Percentiles rank a stretch among this genome's conserved stretches.
Conservation (phyloP, 2,888 invertebrate species). For the Eupsilia transversa region DNA sequence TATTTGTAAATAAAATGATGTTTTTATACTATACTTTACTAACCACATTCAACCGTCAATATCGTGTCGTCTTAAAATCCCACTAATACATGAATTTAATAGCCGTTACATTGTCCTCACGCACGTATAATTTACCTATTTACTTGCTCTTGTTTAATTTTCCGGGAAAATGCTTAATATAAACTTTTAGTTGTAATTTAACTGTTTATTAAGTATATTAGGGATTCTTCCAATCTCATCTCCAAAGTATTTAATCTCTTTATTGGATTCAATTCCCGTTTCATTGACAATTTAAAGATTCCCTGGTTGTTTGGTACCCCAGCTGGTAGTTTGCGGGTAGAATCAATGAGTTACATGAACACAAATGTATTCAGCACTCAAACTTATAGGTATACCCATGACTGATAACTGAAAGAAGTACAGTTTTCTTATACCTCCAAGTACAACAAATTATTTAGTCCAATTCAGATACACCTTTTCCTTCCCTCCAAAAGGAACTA, state of each 20-base stretch:
- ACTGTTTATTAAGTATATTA: too few relatives aligned
- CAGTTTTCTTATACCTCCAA: background rate
- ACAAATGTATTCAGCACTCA: background rate
- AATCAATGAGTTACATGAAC: background rate
- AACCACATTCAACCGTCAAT: conserved; percentile 21
- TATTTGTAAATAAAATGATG: too few relatives aligned
- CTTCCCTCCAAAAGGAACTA: conserved; percentile 6
- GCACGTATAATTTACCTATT: conserved; percentile 39
- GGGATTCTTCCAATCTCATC: background rate
- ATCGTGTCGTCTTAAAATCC: conserved; percentile 27
- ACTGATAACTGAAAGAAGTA: too few relatives aligned
- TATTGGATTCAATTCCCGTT: background rate
- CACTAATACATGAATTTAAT: conserved; percentile 29
- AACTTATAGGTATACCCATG: background rate
- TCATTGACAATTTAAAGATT: background rate
- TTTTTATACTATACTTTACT: too few relatives aligned
- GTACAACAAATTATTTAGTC: conserved; percentile 33
- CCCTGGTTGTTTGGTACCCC: background rate
- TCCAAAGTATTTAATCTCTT: conserved; percentile 1
- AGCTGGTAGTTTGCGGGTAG: background rate
- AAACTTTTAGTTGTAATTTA: background rate
- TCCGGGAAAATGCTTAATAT: background rate
- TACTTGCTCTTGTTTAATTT: conserved; percentile 23
- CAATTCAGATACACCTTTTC: background rate
- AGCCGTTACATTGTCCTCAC: conserved; percentile 20